phyloP scores from a whole-genome alignment of 2,113 vertebrate genomes.

The Vicugna pacos region DNA sequence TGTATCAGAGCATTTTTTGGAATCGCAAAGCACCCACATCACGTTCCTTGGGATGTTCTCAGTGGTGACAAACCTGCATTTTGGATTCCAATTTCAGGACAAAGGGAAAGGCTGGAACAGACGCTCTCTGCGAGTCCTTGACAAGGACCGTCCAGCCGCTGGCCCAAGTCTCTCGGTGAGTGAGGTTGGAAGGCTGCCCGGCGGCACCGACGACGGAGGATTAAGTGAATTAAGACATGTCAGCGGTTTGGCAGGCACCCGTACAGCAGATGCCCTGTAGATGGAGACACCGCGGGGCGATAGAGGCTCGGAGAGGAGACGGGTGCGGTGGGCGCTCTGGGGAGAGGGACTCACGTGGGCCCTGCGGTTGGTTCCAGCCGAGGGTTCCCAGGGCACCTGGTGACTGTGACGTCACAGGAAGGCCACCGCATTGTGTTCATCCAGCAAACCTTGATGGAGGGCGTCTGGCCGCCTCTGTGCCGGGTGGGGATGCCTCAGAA shows the following conservation, averaged over 20 bases:
- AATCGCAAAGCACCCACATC: rapidly evolving
- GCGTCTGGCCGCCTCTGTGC: background rate
- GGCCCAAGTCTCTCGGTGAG: background rate
- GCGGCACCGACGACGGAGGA: rapidly evolving
- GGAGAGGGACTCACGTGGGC: rapidly evolving
- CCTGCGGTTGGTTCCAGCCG: rapidly evolving
- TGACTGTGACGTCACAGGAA: rapidly evolving
- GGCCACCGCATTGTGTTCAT: background rate
- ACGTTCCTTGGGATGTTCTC: background rate
- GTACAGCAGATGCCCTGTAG: too few relatives aligned
- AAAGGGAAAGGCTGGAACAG: background rate
- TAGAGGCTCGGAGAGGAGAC: too few relatives aligned
- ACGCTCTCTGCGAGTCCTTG: background rate
- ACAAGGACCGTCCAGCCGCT: rapidly evolving
- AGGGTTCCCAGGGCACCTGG: background rate
- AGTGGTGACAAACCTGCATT: background rate
- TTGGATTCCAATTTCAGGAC: background rate
- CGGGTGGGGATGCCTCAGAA: rapidly evolving
- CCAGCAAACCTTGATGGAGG: background rate
- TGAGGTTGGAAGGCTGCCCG: rapidly evolving
- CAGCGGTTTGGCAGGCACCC: too few relatives aligned
- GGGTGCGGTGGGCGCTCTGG: rapidly evolving
- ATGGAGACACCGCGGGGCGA: too few relatives aligned
- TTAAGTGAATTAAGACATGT: rapidly evolving
- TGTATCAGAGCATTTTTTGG: background rate